Evolutionary conservation across 2,888 invertebrate species (phyloP).

Genomic region (Caenorhabditis parvicauda): DNA sequence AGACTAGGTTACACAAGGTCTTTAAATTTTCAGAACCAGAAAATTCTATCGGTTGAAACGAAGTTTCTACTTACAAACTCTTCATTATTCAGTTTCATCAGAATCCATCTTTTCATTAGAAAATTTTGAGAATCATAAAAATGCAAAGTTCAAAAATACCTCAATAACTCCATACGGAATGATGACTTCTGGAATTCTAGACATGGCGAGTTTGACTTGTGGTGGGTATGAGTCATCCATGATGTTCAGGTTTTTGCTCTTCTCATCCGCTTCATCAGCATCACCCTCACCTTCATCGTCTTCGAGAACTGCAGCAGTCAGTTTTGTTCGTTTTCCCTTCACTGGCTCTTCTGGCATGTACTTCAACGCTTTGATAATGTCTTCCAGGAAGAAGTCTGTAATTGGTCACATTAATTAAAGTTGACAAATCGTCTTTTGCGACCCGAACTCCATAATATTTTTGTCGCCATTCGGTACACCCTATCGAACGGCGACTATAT

Average conservation of each 20-base stretch:
- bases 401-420: neutral
- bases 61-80: no score
- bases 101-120: no score
- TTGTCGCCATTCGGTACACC: no score
- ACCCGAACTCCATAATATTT: no score
- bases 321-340: constrained; percentile 68
- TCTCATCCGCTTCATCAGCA: constrained; percentile 64
- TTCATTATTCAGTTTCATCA: no score
- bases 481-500: no score
- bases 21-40: no score
- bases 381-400: constrained; percentile 85
- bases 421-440: no score
- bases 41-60: no score
- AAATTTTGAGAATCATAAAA: no score
- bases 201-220: constrained; percentile 57
- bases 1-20: no score
- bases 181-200: constrained; percentile 87
- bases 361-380: constrained; percentile 81
- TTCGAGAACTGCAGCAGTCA: constrained; percentile 57
- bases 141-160: no score
- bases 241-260: constrained; percentile 71
- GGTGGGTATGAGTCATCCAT: constrained; percentile 64
- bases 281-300: constrained; percentile 70
- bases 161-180: constrained; percentile 89
- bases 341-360: constrained; percentile 77